These are phyloP conservation scores for Notolepis coatsorum DNA, from an alignment of 2,797 vertebrate species.

Conservation along the genomic window DNA sequence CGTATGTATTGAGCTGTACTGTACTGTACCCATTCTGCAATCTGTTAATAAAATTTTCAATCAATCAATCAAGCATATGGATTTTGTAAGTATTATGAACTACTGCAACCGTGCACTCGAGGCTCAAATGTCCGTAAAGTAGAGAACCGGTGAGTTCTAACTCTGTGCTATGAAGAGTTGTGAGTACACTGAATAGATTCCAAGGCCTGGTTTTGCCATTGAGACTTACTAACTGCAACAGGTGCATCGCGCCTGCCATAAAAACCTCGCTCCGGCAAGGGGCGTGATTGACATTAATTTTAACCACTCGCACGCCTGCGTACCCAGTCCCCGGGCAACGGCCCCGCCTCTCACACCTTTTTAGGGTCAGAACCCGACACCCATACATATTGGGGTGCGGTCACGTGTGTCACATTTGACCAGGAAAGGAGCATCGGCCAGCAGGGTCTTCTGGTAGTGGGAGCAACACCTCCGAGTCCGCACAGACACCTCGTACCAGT, in stretches of 20 bases:
- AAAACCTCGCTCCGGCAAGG: constrained; percentile 41
- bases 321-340: background rate
- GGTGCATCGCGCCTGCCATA: constrained; percentile 75
- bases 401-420: constrained; percentile 87
- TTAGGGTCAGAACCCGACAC: constrained; percentile 81
- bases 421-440: constrained; percentile 84
- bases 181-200: background rate
- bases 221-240: constrained; percentile 79
- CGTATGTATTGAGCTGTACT: too few species aligned
- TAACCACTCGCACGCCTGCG: constrained; percentile 43
- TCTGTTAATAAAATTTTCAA: too few species aligned
- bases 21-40: too few species aligned
- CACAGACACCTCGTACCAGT: constrained; percentile 79
- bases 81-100: background rate
- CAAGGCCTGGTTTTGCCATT: constrained; percentile 20
- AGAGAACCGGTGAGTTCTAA: too few species aligned
- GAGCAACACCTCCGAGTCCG: constrained; percentile 79
- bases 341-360: constrained; percentile 79
- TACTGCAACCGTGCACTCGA: background rate
- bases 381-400: constrained; percentile 86
- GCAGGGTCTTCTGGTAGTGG: constrained; percentile 81
- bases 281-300: constrained; percentile 57
- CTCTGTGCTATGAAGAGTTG: background rate
- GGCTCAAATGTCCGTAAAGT: background rate
- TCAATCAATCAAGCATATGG: too few species aligned